These are phyloP conservation scores for Mionectes olivaceus DNA, from an alignment of 2,797 vertebrate genomes.

Conservation along the genomic window DNA sequence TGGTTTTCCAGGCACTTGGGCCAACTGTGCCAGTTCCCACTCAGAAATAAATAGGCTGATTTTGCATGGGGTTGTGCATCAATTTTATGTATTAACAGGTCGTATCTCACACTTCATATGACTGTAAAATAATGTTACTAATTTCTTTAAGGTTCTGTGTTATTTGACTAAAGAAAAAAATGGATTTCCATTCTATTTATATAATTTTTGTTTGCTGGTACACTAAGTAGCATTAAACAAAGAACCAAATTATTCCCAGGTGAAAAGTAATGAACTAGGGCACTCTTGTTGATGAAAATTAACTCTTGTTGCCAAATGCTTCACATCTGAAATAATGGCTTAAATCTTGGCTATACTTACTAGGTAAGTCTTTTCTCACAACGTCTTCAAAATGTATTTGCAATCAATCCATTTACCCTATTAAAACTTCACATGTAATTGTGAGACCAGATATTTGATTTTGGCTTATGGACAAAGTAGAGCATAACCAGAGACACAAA, in stretches of 20 bases:
- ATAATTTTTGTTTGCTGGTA: conserved; percentile 10
- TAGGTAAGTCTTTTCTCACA: conserved; percentile 75
- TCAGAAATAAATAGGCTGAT: not conserved
- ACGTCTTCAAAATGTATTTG: conserved; percentile 68
- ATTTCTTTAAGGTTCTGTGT: not conserved
- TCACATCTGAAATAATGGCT: conserved; percentile 72
- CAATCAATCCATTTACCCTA: conserved; percentile 21
- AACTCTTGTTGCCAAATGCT: conserved; percentile 68
- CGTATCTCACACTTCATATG: not conserved
- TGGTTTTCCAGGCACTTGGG: not conserved
- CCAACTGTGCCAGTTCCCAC: not conserved
- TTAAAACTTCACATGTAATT: not conserved
- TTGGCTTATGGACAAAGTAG: not conserved
- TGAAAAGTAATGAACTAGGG: conserved; percentile 44
- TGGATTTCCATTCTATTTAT: not conserved
- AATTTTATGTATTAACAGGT: not conserved
- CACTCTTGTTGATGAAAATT: conserved; percentile 68
- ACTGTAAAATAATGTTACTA: not conserved
- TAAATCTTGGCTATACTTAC: conserved; percentile 60
- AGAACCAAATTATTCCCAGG: conserved; percentile 56
- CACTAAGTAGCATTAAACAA: conserved; percentile 47
- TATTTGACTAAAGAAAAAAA: not conserved
- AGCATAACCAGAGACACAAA: not conserved
- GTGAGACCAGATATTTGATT: not conserved
- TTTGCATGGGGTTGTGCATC: not conserved